Base-by-base conservation (phyloP, 2,797 vertebrate species). In the Pygocentrus nattereri region DNA sequence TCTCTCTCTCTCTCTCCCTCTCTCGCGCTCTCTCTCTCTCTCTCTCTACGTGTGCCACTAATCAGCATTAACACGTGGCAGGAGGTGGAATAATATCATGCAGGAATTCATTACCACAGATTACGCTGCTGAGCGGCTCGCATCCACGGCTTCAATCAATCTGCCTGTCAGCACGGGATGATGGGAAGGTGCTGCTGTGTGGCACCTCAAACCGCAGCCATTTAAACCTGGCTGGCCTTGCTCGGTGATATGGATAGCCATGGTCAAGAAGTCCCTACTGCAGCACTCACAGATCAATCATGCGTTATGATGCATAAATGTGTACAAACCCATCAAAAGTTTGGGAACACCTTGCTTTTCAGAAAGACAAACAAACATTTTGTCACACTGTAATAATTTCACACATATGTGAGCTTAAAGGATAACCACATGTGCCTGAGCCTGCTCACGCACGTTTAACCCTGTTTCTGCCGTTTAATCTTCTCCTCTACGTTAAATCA, bases 61-160 rank as follows among this genome's bases (percentile, higher is more conserved):
- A 84, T 84, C 83, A 75, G 74, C 64, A 74, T 86, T 82, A 84
- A 77, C 76, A 71, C 67, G 41, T 71, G 69, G 44, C 78, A 78
- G 65, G 67, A 75, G 77, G 80, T 82, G 78, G 58, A 82, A 84
- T 80, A 80, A 84, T 25, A 52, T 74, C 58, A 19, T 38, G 70
- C 82, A 74, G 34, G 69, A 82, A 78, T 86, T 82, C 70, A 82
- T 82, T 82, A 82, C 34, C 64, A 41, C 74, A 75, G 69, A 82
- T 84, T 84, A 80, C 78, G 50, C 69, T 50, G 54, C 30, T 34
- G 47, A 61, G 54, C 59, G 31, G 15, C 64, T 38, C 23, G 71
- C 62, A 71, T 65, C 50, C 34, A 34, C 77, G 74, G 70, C 69
- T 52, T 82, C 54, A 59, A 78, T 81, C 71, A 69, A 70, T 81